Evolutionary conservation across 2,797 vertebrate species (phyloP), one percentile per base, ranked within the genome.

Genomic region (Anableps anableps): DNA sequence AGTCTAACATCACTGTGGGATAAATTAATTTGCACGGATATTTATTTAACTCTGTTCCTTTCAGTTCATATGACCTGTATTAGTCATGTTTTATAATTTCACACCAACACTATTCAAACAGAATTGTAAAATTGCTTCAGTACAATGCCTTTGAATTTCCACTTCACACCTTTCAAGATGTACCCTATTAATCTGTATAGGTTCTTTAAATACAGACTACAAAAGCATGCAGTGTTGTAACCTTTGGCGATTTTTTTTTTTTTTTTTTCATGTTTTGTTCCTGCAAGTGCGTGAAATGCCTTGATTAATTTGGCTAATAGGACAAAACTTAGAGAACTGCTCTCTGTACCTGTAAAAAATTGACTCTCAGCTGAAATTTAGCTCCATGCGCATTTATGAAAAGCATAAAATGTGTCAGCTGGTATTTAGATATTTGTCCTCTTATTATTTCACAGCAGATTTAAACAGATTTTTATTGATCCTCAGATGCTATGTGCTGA

Each of bases 211-310:
- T 68, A 2, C 64, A 21, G 64, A 26, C 74, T 47, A 17, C 43
- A 38, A 77, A 45, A 43, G 77, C 7, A 1, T 31, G 14, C 29
- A 78, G 78, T 60, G 60, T 26, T 66, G 58, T 72, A 77, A 78
- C 76, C 50, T 85, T 45, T 29, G 7, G 10, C 72, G 58, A 84
- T 85, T 58, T 78, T 83, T 80, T 84, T 34, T 85, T 58, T 78
- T 83, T 80, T 84, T 34, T 81, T 43, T 76, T 83, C 11, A 1
- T 16, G 19, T n/a, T 19, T 48, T 45, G 16, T 71, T n/a, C 16
- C 41, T 14, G 64, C 55, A 23, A 41, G 47, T 58, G 36, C 48
- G 74, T 76, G 79, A 83, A 86, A 79, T 64, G 31, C 75, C 14
- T 36, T 79, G 31, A 77, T 74, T 55, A 55, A 80, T 51, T 48